phyloP scores from a whole-genome alignment of 2,888 invertebrate species.

The Harmothoe impar region DNA sequence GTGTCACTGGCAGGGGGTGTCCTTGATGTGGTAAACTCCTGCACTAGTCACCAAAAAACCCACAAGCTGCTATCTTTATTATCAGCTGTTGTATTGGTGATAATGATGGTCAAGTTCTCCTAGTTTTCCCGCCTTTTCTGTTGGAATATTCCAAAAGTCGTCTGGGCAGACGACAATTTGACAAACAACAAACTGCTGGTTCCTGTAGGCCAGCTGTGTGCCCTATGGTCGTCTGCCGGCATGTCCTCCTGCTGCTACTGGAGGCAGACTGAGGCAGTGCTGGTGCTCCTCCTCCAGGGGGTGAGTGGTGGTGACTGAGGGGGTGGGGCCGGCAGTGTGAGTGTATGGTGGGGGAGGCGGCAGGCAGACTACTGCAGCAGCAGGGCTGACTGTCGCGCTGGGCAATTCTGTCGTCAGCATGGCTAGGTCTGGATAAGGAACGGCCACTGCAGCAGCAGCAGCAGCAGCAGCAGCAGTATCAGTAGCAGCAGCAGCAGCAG shows the following conservation, averaged over 20 bases:
- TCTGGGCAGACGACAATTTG: too few species aligned
- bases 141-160: too few species aligned
- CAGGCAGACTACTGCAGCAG: neutral
- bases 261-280: neutral
- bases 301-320: neutral
- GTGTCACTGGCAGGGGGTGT: neutral
- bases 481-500: neutral
- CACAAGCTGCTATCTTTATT: neutral
- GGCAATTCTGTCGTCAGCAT: conserved; percentile 25
- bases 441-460: neutral
- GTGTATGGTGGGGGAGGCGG: neutral
- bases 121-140: too few species aligned
- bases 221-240: too few species aligned
- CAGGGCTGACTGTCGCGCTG: neutral
- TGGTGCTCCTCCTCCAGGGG: neutral
- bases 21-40: neutral
- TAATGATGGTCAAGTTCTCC: too few species aligned
- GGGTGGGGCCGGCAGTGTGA: neutral
- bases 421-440: neutral
- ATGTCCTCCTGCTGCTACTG: neutral
- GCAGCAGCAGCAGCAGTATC: neutral
- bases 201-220: too few species aligned
- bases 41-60: neutral
- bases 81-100: neutral
- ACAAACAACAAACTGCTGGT: too few species aligned